Percentiles rank a stretch among this genome's conserved stretches.
These are phyloP conservation scores for Actenoides lindsayi DNA, from an alignment of 2,113 vertebrate genomes.

Conservation along the genomic window DNA sequence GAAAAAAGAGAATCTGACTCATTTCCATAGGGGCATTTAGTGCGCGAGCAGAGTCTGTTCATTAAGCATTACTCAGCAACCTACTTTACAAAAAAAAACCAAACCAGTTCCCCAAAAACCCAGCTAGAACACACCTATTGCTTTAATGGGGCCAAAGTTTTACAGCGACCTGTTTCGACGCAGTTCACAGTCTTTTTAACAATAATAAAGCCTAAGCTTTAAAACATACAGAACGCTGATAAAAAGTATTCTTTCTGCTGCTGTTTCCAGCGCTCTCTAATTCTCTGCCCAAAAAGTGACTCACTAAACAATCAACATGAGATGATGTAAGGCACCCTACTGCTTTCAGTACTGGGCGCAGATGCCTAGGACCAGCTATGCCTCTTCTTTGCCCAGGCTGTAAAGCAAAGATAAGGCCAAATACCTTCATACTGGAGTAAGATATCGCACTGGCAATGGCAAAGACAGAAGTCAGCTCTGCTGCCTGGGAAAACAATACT, in stretches of 20 bases:
- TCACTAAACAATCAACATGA: slow-evolving; percentile 44
- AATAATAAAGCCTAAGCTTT: slow-evolving; percentile 26
- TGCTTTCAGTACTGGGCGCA: neutral
- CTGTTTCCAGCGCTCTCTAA: neutral
- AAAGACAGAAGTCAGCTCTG: neutral
- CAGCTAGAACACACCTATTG: neutral
- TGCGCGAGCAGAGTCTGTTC: neutral
- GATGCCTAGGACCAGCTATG: slow-evolving; percentile 29
- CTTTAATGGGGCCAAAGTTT: slow-evolving; percentile 24
- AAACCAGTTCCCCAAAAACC: neutral
- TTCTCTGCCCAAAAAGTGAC: slow-evolving; percentile 52
- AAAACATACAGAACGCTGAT: slow-evolving; percentile 35
- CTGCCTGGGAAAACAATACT: neutral
- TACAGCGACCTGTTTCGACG: slow-evolving; percentile 28
- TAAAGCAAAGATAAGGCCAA: slow-evolving; percentile 45
- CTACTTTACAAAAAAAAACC: neutral
- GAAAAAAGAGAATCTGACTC: slow-evolving; percentile 28
- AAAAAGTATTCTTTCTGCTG: slow-evolving; percentile 27
- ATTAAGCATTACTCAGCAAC: slow-evolving; percentile 56
- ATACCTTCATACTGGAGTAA: slow-evolving; percentile 33
- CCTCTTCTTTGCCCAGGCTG: slow-evolving; percentile 36
- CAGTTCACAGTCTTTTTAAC: slow-evolving; percentile 28
- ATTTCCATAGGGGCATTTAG: slow-evolving; percentile 48
- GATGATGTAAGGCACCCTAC: slow-evolving; percentile 46
- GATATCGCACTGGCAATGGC: neutral